Conservation (phyloP, 1,140 invertebrate genomes). For the Procambarus virginalis region DNA sequence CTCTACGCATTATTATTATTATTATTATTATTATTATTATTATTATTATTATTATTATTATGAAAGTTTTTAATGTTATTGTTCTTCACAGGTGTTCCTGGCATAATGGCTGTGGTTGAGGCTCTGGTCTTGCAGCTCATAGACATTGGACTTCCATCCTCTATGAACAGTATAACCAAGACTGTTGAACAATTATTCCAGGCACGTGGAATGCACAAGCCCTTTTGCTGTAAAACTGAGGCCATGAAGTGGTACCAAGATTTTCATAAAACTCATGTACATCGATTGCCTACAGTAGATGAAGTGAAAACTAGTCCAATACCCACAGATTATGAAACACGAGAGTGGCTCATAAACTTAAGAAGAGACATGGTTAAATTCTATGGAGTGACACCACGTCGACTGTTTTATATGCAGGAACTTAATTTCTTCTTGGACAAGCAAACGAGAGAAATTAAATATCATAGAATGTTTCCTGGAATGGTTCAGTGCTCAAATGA, state of each 20-base stretch:
- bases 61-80: background rate
- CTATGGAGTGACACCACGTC: slow-evolving; percentile 1
- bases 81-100: slow-evolving; percentile 18
- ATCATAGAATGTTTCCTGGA: slow-evolving; percentile 51
- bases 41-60: background rate
- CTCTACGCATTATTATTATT: background rate
- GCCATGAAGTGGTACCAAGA: slow-evolving; percentile 30
- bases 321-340: slow-evolving; percentile 7
- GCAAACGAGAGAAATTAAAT: slow-evolving; percentile 51
- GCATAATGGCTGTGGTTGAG: slow-evolving; percentile 36
- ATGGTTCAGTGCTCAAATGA: slow-evolving; percentile 28
- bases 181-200: slow-evolving; percentile 35
- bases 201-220: background rate
- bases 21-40: background rate
- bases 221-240: slow-evolving; percentile 26
- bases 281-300: background rate
- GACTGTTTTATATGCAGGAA: slow-evolving; percentile 52
- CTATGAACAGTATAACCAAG: background rate
- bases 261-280: slow-evolving; percentile 6
- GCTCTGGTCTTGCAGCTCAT: slow-evolving; percentile 42
- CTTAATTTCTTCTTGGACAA: slow-evolving; percentile 58
- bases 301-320: background rate
- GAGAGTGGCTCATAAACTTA: slow-evolving; percentile 27
- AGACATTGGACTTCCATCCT: slow-evolving; percentile 46
- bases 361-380: slow-evolving; percentile 41